These are phyloP conservation scores for Hyperopisus bebe DNA, from an alignment of 2,113 vertebrate genomes.

Conservation along the genomic window DNA sequence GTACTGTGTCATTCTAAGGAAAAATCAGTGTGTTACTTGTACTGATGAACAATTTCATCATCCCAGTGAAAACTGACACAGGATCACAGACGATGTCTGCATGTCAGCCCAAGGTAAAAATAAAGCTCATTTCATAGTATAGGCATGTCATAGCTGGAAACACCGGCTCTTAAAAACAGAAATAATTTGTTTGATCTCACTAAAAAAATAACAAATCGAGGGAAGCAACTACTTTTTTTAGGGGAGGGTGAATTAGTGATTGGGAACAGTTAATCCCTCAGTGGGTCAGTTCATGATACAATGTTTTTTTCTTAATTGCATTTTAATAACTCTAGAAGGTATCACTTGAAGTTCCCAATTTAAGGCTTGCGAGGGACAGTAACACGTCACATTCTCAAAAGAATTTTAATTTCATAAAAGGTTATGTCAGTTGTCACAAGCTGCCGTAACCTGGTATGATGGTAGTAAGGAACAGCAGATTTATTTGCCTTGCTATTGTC, in stretches of 20 bases:
- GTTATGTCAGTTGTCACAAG: not conserved
- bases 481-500: conserved; percentile 13
- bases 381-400: not conserved
- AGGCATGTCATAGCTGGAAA: not conserved
- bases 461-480: not conserved
- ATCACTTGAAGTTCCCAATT: not conserved
- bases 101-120: not conserved
- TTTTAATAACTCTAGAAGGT: not conserved
- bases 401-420: not conserved
- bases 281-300: not conserved
- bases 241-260: not conserved
- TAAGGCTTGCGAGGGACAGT: not conserved
- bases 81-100: not conserved
- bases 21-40: not conserved
- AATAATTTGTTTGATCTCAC: not conserved
- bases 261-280: not conserved
- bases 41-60: not conserved
- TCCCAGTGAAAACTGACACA: not conserved
- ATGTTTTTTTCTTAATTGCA: not conserved
- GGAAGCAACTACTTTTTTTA: not conserved
- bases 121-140: not conserved
- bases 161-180: not conserved
- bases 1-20: not conserved
- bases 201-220: not conserved
- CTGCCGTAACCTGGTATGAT: not conserved